Evolutionary conservation across 2,113 vertebrate species (phyloP), one percentile per base, ranked within the genome.

Genomic region (Apodemus sylvaticus): DNA sequence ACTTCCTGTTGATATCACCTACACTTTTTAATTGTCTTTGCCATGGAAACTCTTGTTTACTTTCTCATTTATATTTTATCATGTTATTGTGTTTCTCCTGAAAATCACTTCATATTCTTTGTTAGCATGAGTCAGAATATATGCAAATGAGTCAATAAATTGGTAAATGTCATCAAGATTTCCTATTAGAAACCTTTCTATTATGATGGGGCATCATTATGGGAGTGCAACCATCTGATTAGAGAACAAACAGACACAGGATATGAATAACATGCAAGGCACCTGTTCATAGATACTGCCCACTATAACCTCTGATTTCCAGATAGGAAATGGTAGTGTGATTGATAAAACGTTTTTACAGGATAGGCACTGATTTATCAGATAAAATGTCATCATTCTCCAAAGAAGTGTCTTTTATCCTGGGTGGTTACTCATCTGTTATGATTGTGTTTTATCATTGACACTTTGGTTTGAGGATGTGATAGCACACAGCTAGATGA

Each of bases 81-180:
- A 77, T 91, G 17, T 83, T 93, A 26, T 55, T 94, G 31, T 79
- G 48, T 94, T 94, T 89, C 48, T 93, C 36, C 42, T 78, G 16
- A 58, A 95, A 94, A 76, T 90, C 4, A 62, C 9, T 68, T 94
- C 78, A 89, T 34, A 82, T 93, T 93, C 53, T 89, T 95, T 89
- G 39, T 26, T 64, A 89, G 66, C 79, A 90, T 71, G 77, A 94
- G 34, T 95, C 89, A 96, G 14, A 7, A 24, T 51, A 24, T 85
- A 85, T 53, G 53, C 62, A 93, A 96, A 89, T 71, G 85, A 89
- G n/a, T 76, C 51, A 94, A 94, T 92, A 93, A 92, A 93, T 89
- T 87, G 85, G 94, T 48, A 60, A n/a, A 29, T n/a, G 83, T 58
- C 82, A 29, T 62, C 62, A 68, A 36, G 24, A 82, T 89, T 64